Conservation (phyloP, 2,888 invertebrate species). For the Cheilosia vulpina region DNA sequence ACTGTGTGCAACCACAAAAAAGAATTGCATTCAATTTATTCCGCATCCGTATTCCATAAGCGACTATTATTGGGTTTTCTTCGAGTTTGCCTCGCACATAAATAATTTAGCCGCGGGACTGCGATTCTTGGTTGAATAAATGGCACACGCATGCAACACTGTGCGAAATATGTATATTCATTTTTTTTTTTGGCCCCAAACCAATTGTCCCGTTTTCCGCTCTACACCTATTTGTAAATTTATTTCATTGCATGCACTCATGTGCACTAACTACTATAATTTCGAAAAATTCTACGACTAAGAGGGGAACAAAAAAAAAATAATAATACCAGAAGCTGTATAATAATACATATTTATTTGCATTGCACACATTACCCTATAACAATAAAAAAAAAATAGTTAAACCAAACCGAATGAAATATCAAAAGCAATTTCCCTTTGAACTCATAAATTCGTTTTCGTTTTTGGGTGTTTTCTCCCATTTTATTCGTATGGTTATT, state of each 20-base stretch:
- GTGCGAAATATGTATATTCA: not conserved
- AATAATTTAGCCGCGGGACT: constrained; percentile 41
- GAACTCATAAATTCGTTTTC: constrained; percentile 73
- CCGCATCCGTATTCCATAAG: constrained; percentile 27
- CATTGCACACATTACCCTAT: constrained; percentile 20
- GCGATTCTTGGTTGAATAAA: constrained; percentile 13
- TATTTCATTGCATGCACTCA: constrained; percentile 48
- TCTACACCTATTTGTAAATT: constrained; percentile 15
- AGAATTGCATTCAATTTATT: constrained; percentile 54
- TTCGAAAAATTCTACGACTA: constrained; percentile 24
- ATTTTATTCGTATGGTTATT: constrained; percentile 43
- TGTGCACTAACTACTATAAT: constrained; percentile 59
- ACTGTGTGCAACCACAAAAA: constrained; percentile 34
- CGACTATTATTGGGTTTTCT: constrained; percentile 55
- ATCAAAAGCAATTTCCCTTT: constrained; percentile 75
- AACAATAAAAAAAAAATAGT: constrained; percentile 24
- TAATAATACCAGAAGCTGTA: not conserved
- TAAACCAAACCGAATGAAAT: constrained; percentile 56
- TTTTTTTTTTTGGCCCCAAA: not conserved
- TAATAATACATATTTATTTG: constrained; percentile 12
- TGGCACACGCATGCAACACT: constrained; percentile 19
- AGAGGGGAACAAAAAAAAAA: not conserved
- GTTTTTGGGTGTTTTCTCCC: constrained; percentile 42
- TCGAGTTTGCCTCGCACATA: constrained; percentile 29
- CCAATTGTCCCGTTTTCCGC: not conserved